These are phyloP conservation scores for Tragelaphus oryx DNA, from an alignment of 2,797 vertebrate species.

Conservation along the genomic window DNA sequence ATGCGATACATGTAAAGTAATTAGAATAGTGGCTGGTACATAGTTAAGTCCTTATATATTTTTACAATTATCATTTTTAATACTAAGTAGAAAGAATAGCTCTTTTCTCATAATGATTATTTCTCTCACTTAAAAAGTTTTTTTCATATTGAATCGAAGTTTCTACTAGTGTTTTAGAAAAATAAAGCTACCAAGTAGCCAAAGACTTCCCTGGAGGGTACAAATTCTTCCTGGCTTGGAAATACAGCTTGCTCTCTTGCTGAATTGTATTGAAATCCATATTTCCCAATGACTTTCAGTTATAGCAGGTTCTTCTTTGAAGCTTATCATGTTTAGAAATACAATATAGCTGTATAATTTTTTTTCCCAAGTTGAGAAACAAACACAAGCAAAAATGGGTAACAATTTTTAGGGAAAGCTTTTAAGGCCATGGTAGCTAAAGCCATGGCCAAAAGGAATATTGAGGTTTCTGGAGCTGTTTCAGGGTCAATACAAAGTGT, in stretches of 20 bases:
- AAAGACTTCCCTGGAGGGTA: not conserved
- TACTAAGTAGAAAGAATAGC: not conserved
- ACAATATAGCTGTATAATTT: not conserved
- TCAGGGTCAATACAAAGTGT: not conserved
- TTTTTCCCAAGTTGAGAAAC: not conserved
- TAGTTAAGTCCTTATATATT: not conserved
- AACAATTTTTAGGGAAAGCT: not conserved
- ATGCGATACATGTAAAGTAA: not conserved
- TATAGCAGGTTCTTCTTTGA: not conserved
- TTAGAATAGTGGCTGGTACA: not conserved
- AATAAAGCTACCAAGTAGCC: not conserved
- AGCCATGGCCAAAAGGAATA: not conserved
- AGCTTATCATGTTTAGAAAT: not conserved
- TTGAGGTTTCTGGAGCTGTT: not conserved
- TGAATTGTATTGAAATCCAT: not conserved
- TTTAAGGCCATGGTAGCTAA: not conserved
- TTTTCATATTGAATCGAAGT: not conserved
- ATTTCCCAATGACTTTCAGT: not conserved
- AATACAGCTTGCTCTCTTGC: not conserved
- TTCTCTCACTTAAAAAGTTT: not conserved
- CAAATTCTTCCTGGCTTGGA: not conserved
- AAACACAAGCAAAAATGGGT: not conserved
- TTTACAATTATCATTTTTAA: not conserved
- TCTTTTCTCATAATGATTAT: slow-evolving; percentile 1
- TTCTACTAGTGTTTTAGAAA: not conserved